phyloP scores from a whole-genome alignment of 2,888 invertebrate species.

The Pegoplata infirma region DNA sequence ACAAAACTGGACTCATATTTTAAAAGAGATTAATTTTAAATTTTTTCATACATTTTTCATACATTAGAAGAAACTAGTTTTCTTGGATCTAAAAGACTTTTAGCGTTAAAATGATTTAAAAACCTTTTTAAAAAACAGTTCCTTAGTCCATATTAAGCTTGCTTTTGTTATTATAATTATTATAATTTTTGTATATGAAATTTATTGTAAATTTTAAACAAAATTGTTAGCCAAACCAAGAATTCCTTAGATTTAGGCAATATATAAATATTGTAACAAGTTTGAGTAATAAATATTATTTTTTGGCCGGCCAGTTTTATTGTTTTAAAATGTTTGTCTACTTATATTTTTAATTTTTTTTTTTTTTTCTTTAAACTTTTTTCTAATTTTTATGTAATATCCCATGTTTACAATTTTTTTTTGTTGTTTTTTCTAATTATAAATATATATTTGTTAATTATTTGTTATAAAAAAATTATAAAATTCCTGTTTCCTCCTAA shows the following conservation, averaged over 20 bases:
- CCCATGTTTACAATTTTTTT: background rate
- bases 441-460: constrained; percentile 18
- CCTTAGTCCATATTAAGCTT: background rate
- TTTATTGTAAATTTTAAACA: background rate
- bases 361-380: too few relatives aligned
- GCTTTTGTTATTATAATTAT: background rate
- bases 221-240: background rate
- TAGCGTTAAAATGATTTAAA: background rate
- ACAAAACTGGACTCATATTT: too few relatives aligned
- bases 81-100: background rate
- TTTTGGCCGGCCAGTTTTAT: constrained; percentile 11
- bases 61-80: too few relatives aligned
- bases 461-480: too few relatives aligned
- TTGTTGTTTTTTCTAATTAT: background rate
- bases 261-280: background rate
- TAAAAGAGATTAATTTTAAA: too few relatives aligned
- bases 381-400: background rate
- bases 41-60: too few relatives aligned
- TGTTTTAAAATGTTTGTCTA: constrained; percentile 18
- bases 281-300: background rate
- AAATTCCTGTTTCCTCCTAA: constrained; percentile 24
- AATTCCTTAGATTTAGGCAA: constrained; percentile 3
- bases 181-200: background rate
- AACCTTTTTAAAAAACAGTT: background rate
- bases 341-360: background rate